Evolutionary conservation across 2,113 vertebrate genomes (phyloP).

Genomic region (Perognathus longimembris): DNA sequence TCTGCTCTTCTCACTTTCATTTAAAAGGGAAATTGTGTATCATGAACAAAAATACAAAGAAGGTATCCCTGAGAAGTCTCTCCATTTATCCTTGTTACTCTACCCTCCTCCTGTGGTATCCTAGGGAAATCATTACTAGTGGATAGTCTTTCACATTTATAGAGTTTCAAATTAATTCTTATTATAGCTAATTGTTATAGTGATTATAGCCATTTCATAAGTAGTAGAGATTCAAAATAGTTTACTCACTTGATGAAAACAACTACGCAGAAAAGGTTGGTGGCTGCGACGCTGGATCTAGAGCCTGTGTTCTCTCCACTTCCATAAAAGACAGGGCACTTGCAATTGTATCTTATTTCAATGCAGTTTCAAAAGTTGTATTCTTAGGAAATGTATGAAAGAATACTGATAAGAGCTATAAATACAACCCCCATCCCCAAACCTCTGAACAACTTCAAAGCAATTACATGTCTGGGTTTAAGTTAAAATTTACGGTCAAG

Average conservation of each 20-base stretch:
- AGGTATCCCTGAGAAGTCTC: background rate
- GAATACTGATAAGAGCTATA: background rate
- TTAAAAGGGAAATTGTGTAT: background rate
- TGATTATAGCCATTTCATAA: background rate
- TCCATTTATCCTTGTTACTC: background rate
- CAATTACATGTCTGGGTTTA: background rate
- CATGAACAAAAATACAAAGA: background rate
- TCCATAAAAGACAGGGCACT: background rate
- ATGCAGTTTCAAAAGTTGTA: background rate
- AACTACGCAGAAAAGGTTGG: background rate
- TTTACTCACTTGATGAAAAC: background rate
- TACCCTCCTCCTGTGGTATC: background rate
- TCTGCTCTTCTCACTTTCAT: background rate
- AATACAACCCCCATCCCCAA: background rate
- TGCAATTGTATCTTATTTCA: too few relatives aligned
- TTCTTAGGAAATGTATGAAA: background rate
- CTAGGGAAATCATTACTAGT: background rate
- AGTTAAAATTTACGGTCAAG: background rate
- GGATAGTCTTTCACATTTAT: background rate
- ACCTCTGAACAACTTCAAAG: background rate
- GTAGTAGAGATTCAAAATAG: background rate
- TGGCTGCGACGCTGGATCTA: too few relatives aligned
- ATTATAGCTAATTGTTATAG: background rate
- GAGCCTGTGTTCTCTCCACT: background rate
- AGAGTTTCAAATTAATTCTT: background rate